These are phyloP conservation scores for Ditylenchus dipsaci DNA, from an alignment of 1,140 invertebrate genomes.

Conservation along the genomic window DNA sequence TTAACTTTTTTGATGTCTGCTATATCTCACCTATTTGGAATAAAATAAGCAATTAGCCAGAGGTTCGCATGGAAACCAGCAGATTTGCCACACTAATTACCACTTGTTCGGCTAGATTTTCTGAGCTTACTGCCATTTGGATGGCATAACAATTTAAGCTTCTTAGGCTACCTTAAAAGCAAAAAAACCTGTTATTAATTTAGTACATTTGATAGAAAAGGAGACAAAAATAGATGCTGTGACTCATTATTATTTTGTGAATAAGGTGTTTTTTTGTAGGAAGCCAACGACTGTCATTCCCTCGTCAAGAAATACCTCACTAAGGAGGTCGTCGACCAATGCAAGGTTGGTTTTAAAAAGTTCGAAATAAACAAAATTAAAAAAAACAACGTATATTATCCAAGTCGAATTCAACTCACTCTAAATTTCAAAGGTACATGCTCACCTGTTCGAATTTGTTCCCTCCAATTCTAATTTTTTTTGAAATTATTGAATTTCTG, in stretches of 20 bases:
- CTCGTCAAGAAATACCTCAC: slow-evolving; percentile 59
- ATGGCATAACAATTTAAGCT: not conserved
- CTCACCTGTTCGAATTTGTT: not conserved
- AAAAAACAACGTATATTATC: not conserved
- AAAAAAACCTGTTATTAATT: too few species aligned
- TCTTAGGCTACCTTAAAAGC: not conserved
- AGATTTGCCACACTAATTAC: not conserved
- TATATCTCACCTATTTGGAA: not conserved
- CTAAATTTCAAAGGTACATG: too few species aligned
- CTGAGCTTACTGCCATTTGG: not conserved
- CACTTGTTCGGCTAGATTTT: not conserved
- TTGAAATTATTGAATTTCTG: too few species aligned
- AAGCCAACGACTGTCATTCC: slow-evolving; percentile 57
- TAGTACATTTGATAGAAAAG: too few species aligned
- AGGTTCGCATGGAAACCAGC: not conserved
- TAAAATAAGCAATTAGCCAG: not conserved
- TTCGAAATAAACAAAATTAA: not conserved
- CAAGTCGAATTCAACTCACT: too few species aligned
- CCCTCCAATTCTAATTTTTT: too few species aligned
- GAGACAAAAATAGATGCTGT: too few species aligned
- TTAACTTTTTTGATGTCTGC: too few species aligned
- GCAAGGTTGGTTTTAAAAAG: slow-evolving; percentile 35
- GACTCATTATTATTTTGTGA: slow-evolving; percentile 10
- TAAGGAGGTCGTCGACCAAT: slow-evolving; percentile 57
- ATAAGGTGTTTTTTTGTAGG: slow-evolving; percentile 27